Percentiles rank a stretch among this genome's conserved stretches.
Conservation (phyloP, 2,113 vertebrate species). For the Colaptes auratus region DNA sequence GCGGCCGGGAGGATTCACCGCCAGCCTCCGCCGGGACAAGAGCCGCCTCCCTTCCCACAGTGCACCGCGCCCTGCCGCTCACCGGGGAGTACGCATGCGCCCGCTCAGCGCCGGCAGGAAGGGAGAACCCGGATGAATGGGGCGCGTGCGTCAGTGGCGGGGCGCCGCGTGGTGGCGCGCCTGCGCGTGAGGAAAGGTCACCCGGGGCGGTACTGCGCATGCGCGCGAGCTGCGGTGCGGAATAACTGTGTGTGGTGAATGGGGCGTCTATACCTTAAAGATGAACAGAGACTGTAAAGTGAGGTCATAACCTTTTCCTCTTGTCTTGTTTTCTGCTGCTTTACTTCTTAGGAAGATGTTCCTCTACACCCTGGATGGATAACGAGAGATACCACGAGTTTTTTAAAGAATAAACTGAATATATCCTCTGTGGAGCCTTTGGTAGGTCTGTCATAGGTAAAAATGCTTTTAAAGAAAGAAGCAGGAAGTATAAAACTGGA, state of each 20-base stretch:
- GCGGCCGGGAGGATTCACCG: slow-evolving; percentile 79
- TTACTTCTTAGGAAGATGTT: neutral
- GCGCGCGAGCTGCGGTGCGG: neutral
- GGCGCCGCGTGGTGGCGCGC: neutral
- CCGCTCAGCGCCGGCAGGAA: no score
- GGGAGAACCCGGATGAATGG: neutral
- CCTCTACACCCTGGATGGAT: neutral
- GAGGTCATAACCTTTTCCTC: neutral
- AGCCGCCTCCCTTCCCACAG: slow-evolving; percentile 70
- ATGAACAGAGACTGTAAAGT: fast-evolving
- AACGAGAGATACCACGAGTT: neutral
- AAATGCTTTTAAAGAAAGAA: no score
- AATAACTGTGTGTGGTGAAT: no score
- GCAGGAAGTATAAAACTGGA: no score
- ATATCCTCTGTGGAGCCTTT: no score
- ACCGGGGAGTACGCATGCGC: no score
- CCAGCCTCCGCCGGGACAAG: slow-evolving; percentile 20
- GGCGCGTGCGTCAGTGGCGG: neutral
- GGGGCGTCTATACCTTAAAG: no score
- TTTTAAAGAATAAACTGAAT: no score
- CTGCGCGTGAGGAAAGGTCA: no score
- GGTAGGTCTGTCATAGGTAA: no score
- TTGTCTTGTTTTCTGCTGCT: neutral
- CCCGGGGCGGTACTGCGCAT: neutral
- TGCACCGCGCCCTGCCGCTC: slow-evolving; percentile 48